These are phyloP conservation scores for Peromyscus nudipes DNA, from an alignment of 2,797 vertebrate genomes.

Conservation along the genomic window DNA sequence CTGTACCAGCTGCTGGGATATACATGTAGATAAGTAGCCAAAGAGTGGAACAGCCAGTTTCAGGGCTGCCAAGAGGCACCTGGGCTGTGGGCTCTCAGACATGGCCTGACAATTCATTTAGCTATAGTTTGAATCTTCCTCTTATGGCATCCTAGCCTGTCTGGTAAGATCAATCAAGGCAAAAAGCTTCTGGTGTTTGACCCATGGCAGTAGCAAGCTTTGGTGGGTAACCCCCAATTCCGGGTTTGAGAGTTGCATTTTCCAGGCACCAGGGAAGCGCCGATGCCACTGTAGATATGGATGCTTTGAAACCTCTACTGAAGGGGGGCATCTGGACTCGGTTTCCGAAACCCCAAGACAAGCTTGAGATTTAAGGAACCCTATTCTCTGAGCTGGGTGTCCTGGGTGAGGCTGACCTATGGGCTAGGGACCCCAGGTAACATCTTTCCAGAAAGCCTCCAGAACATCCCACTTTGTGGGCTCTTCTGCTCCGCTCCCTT, in stretches of 20 bases:
- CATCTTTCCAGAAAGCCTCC: neutral
- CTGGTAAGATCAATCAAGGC: constrained; percentile 25
- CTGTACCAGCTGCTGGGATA: neutral
- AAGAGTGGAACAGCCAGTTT: neutral
- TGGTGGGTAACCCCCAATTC: neutral
- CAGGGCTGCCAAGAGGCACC: neutral
- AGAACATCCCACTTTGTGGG: neutral
- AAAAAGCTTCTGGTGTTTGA: neutral
- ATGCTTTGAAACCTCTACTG: neutral
- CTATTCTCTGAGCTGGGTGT: neutral
- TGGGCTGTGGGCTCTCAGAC: neutral
- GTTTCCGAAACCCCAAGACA: neutral
- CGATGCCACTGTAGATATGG: neutral
- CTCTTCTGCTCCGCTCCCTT: neutral
- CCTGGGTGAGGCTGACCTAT: accelerated
- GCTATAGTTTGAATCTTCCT: neutral
- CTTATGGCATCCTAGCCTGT: neutral
- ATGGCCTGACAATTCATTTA: too few relatives aligned
- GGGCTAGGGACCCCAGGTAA: neutral
- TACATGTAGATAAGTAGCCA: neutral
- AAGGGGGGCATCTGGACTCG: neutral
- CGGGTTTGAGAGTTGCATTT: neutral
- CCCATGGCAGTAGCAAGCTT: neutral
- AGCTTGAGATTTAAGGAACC: neutral
- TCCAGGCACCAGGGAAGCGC: neutral